Percentiles rank a stretch among this genome's conserved stretches.
phyloP scores from a whole-genome alignment of 2,797 vertebrate species.

The Falco concolor region DNA sequence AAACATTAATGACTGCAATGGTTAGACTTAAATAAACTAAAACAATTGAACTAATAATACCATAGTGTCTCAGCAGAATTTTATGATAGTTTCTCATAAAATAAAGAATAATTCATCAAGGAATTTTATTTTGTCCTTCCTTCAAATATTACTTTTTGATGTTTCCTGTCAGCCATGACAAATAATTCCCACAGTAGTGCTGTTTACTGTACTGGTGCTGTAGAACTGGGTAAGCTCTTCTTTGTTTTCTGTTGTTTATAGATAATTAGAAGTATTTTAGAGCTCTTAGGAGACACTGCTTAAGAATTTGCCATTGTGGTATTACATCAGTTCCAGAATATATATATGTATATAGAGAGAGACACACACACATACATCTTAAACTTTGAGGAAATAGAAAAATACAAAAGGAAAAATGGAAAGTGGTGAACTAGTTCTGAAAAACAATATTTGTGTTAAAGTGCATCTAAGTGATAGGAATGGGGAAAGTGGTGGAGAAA shows the following conservation, averaged over 20 bases:
- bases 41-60: neutral
- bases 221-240: neutral
- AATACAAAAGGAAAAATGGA: neutral
- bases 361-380: fast-evolving
- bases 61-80: neutral
- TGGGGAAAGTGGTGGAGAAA: neutral
- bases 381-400: neutral
- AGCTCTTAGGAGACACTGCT: neutral
- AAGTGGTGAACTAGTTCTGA: neutral
- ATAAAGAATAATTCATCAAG: neutral
- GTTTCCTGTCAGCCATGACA: neutral
- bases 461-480: neutral
- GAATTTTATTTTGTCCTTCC: neutral
- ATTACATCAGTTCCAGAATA: neutral
- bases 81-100: neutral
- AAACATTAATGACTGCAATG: neutral
- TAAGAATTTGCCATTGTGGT: neutral
- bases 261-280: neutral
- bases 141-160: neutral
- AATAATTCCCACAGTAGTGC: neutral
- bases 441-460: neutral
- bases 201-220: neutral
- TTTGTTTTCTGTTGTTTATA: neutral
- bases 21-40: neutral
- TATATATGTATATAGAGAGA: neutral